A percentile compares a stretch with the other conserved stretches of the same genome.
These are phyloP conservation scores for Creontiades dilutus DNA, from an alignment of 2,888 invertebrate species.

Conservation along the genomic window DNA sequence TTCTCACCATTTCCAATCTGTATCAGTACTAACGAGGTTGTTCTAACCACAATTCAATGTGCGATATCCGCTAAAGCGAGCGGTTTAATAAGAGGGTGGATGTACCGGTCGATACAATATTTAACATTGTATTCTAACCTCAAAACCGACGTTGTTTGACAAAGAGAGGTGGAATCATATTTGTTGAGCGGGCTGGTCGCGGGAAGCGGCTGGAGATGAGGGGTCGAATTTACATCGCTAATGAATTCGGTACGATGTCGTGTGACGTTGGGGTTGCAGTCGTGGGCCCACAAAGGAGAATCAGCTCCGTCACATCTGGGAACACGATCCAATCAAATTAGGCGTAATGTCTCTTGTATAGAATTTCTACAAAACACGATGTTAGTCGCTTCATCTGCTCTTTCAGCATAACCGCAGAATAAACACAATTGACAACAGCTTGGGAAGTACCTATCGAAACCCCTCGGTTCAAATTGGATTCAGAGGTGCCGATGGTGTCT, in stretches of 20 bases:
- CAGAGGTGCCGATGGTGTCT: no score
- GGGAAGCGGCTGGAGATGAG: background rate
- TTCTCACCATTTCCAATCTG: background rate
- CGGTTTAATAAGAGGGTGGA: background rate
- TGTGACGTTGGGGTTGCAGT: background rate
- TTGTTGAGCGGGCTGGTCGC: background rate
- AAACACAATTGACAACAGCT: no score
- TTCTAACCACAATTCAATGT: background rate
- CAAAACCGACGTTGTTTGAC: slow-evolving; percentile 36
- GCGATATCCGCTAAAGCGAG: background rate
- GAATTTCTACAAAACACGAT: no score
- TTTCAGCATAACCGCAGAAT: no score
- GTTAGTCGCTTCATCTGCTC: no score
- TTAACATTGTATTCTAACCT: slow-evolving; percentile 24
- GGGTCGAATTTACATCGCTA: background rate
- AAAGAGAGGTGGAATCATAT: slow-evolving; percentile 9
- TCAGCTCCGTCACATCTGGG: background rate
- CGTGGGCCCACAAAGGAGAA: slow-evolving; percentile 13
- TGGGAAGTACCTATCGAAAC: no score
- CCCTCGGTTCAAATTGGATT: no score
- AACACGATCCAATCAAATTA: background rate
- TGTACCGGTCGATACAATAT: slow-evolving; percentile 44
- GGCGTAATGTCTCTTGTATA: no score
- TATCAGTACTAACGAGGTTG: background rate
- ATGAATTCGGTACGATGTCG: background rate